Evolutionary conservation across 2,888 invertebrate species (phyloP), one percentile per base, ranked within the genome.

Genomic region (Dasypolia templi): DNA sequence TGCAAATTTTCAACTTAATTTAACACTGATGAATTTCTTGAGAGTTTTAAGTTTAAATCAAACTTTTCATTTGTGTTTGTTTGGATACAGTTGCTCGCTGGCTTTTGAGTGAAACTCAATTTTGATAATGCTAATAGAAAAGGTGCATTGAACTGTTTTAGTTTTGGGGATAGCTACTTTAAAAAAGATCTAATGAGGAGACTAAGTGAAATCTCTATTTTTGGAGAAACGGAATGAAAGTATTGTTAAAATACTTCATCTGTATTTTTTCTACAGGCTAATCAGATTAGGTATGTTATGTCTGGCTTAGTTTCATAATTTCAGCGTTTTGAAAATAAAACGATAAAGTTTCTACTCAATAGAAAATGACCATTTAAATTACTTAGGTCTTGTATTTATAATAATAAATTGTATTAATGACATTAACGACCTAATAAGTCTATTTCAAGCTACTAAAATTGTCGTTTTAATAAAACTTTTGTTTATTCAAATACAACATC

Each of bases 1-100:
- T 94, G 90, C 93, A 93, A 94, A 93, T 94, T 91, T 88, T 88
- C 87, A 90, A 92, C 89, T 91, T 92, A 88, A 92, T 92, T 92
- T 92, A 89, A 88, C 89, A 89, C 88, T 91, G 92, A 93, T 91
- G 90, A 93, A 93, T 92, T 93, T 92, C 91, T 89, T 88, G 83
- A 88, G 88, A 86, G 88, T 91, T 89, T 90, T 90, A 90, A 88
- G 88, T 91, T 89, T 90, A 90, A 90, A 91, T 91, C 85, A 90
- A 92, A 93, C 85, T 92, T 92, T 90, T 87, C 83, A 91, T 90
- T 91, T 87, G 81, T 90, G 88, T 88, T 90, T n/a, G n/a, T n/a
- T 84, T 70, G 75, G 81, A 79, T 81, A 67, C 71, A 67, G 77
- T 83, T 79, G 77, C 44, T 32, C 19, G 22, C 32, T 59, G 72